phyloP scores from a whole-genome alignment of 2,113 vertebrate genomes.

The Henicopernis longicauda region DNA sequence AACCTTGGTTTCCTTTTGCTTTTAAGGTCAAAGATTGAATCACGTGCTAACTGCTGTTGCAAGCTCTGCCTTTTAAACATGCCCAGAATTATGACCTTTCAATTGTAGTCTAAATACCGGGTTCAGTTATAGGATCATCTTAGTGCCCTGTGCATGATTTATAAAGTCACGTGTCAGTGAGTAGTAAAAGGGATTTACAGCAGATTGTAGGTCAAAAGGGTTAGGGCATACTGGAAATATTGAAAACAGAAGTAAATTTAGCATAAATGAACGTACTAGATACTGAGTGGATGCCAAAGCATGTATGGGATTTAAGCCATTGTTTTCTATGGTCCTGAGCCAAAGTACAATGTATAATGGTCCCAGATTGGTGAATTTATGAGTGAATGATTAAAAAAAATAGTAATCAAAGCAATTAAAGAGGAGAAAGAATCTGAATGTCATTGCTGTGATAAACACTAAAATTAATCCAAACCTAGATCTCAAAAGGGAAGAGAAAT shows the following conservation, averaged over 20 bases:
- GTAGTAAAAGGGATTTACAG: constrained; percentile 59
- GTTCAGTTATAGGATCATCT: background rate
- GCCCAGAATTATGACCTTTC: background rate
- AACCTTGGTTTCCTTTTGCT: background rate
- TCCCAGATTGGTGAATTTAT: constrained; percentile 47
- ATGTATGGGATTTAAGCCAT: constrained; percentile 51
- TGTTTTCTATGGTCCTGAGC: constrained; percentile 61
- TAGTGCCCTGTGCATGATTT: background rate
- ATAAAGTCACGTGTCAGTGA: background rate
- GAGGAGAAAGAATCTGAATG: background rate
- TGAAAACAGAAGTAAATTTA: constrained; percentile 50
- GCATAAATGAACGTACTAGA: constrained; percentile 37
- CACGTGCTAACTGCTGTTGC: background rate
- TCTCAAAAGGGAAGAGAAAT: background rate
- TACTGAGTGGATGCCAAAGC: constrained; percentile 23
- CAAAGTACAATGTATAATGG: constrained; percentile 55
- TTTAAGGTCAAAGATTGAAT: constrained; percentile 1
- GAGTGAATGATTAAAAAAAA: constrained; percentile 19
- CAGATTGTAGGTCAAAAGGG: constrained; percentile 37
- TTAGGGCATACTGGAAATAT: constrained; percentile 10
- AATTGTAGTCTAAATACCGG: background rate
- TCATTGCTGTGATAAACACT: constrained; percentile 11
- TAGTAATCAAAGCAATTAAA: constrained; percentile 10
- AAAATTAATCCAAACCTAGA: background rate
- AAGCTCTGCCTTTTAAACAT: background rate